Evolutionary conservation across 37 sponge, comb jelly and placozoan species (phyloP).

Genomic region (Chondrilla cf. caribensis): DNA sequence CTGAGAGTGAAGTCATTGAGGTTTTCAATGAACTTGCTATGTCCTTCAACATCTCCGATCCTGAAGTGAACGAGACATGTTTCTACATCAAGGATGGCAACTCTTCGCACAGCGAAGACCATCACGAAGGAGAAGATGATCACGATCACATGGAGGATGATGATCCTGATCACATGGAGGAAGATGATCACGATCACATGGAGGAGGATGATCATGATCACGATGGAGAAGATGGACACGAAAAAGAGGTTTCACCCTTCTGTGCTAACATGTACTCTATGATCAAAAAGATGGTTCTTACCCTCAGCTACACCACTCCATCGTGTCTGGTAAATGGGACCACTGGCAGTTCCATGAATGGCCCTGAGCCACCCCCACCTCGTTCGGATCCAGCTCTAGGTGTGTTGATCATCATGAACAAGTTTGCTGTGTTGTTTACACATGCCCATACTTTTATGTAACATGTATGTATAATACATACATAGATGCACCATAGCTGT

Average conservation of each 20-base stretch:
- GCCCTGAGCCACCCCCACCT: background rate
- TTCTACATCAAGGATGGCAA: background rate
- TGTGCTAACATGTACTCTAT: background rate
- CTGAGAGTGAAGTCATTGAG: background rate
- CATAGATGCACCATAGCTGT: no score
- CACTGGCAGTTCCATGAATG: no score
- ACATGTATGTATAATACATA: no score
- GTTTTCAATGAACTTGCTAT: background rate
- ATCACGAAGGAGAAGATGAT: background rate
- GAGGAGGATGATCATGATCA: no score
- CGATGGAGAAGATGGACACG: background rate
- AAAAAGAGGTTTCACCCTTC: background rate
- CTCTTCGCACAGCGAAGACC: background rate
- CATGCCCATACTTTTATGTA: no score
- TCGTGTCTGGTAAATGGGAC: conserved; percentile 34
- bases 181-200: no score
- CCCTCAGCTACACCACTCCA: conserved; percentile 28
- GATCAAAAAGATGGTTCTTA: conserved; percentile 16
- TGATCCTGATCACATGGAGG: no score
- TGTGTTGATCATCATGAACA: no score
- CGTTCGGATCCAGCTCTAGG: background rate
- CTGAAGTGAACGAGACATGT: background rate
- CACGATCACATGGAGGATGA: background rate
- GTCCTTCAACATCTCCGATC: background rate
- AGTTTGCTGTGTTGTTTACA: no score